Evolutionary conservation across 2,888 invertebrate species (phyloP), one percentile per base, ranked within the genome.

Genomic region (Coleophora deauratella): DNA sequence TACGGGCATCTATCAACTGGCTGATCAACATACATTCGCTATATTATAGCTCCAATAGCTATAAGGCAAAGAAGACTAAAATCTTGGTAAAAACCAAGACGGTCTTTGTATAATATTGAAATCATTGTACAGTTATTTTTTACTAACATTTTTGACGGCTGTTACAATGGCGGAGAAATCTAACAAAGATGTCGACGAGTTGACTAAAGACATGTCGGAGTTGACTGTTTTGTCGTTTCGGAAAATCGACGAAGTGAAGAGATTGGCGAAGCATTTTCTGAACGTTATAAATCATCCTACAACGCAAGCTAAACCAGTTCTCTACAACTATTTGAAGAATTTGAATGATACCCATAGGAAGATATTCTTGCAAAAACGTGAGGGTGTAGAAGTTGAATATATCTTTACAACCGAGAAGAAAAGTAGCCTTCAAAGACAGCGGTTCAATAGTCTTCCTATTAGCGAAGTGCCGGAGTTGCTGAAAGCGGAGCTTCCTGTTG

Each of bases 391-490:
- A 43, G 85, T 85, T 0, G 85, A 85, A 47, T 85, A 82, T 46
- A 82, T 85, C 28, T 81, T 82, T 47, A 80, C 84, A 0, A 84
- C 85, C 2, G 85, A 82, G 46, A 85, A 84, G 52, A 84, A 82
- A 36, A 81, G 79, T 47, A 75, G 68, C 40, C 45, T 84, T 8
- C 85, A 85, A 21, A 47, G 85, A 14, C 85, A 85, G 49, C 61
- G 85, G 2, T 85, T 85, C 43, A 85, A 85, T 50, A 85, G 85
- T 48, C 58, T 85, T 11, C 84, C 82, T 3, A 75, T 85, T 0
- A 79, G 77, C 47, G 84, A 84, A 49, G 82, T 84, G 39, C 82
- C 84, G 11, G 84, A 85, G 36, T 44, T 85, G 31, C 54, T 85
- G 0, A 85, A 84, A 58, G 66, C 73, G 0, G 85, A 84, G 44